Percentiles rank a stretch among this genome's conserved stretches.
phyloP scores from a whole-genome alignment of 2,797 vertebrate genomes.

The Otus scops region DNA sequence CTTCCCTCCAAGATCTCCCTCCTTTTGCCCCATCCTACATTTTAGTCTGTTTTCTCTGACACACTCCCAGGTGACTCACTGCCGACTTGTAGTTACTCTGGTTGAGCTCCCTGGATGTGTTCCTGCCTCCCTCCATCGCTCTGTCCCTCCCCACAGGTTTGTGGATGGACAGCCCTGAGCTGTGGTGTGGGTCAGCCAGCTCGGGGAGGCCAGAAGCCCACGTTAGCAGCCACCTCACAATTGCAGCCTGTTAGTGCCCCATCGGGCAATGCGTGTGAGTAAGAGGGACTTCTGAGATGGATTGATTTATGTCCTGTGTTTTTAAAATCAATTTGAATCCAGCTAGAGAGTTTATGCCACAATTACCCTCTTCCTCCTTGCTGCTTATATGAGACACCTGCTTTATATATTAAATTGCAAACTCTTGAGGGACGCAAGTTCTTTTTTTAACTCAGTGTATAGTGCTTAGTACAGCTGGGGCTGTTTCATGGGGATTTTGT shows the following conservation, averaged over 20 bases:
- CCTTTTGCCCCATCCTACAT: background rate
- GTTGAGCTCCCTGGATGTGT: background rate
- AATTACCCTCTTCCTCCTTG: background rate
- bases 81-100: background rate
- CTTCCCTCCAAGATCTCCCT: background rate
- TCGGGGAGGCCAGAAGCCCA: background rate
- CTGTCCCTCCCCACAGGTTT: background rate
- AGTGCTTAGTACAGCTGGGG: background rate
- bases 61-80: background rate
- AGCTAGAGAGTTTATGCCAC: background rate
- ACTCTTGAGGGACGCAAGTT: background rate
- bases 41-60: background rate
- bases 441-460: background rate
- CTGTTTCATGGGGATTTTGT: background rate
- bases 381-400: background rate
- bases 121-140: background rate
- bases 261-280: fast-evolving
- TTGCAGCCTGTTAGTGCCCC: background rate
- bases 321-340: background rate
- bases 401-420: background rate
- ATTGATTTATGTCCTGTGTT: background rate
- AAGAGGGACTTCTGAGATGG: background rate
- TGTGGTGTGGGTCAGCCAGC: background rate
- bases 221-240: fast-evolving
- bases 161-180: background rate